Conservation (phyloP, 2,888 invertebrate genomes). For the Hemithea aestivaria region DNA sequence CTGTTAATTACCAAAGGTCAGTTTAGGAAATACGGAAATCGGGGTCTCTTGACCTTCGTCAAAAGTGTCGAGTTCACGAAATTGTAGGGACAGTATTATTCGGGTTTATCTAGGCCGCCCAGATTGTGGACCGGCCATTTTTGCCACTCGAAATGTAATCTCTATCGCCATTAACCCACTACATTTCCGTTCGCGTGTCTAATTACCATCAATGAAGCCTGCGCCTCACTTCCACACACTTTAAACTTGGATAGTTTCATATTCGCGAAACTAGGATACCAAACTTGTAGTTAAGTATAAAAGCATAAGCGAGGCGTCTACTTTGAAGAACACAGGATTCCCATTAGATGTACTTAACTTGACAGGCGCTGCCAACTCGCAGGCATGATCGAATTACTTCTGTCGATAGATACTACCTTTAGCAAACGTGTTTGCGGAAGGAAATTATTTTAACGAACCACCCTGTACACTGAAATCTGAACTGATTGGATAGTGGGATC, state of each 20-base stretch:
- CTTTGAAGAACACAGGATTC: constrained; percentile 62
- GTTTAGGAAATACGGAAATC: constrained; percentile 4
- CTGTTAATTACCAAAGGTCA: constrained; percentile 16
- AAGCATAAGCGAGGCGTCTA: constrained; percentile 39
- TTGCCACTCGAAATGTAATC: no score
- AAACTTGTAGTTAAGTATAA: constrained; percentile 24
- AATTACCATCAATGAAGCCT: no score
- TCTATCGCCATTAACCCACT: no score
- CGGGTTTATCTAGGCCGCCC: background rate
- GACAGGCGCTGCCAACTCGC: constrained; percentile 53
- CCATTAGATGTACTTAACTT: constrained; percentile 68
- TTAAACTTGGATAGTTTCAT: constrained; percentile 4
- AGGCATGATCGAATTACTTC: constrained; percentile 64
- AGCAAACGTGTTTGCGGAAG: constrained; percentile 18
- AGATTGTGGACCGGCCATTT: constrained; percentile 6
- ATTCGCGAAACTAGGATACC: constrained; percentile 14
- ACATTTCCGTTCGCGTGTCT: no score
- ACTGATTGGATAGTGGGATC: no score
- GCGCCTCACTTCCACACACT: background rate
- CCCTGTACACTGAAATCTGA: background rate
- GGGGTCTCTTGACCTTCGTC: no score
- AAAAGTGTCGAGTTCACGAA: no score
- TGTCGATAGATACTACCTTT: constrained; percentile 31
- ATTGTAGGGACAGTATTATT: no score
- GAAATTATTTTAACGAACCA: constrained; percentile 3